Evolutionary conservation across 1,140 invertebrate genomes (phyloP), one percentile per base, ranked within the genome.

Genomic region (Heliconius hermathena): DNA sequence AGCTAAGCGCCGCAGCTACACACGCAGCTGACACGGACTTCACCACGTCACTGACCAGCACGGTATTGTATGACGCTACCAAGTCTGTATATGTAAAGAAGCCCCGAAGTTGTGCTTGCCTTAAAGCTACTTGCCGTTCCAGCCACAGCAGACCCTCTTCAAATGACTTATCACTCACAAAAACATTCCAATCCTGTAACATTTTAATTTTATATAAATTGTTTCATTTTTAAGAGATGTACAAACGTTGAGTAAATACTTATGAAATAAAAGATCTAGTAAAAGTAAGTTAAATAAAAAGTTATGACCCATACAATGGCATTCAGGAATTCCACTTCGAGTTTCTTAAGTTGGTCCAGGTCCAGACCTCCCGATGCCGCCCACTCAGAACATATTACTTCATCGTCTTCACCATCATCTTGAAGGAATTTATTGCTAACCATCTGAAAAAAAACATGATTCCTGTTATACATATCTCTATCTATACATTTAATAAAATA

Each of bases 371-470:
- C 97, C 33, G 97, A 97, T 57, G 96, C 95, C 54, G 98, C 98
- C 98, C 98, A 99, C 95, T 98, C 97, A 77, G 96, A 96, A 88
- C 98, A 97, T 87, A 97, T 97, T 74, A 99, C 97, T 91, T 98
- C 97, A 89, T 98, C 97, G 83, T 98, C 97, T 94, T 98, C 97
- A 74, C 98, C 98, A 91, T 98, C 97, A 90, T 99, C 98, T 91
- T 98, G 97, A 84, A 99, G 95, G 94, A 98, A 99, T 95, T 99
- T 99, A 85, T 98, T 98, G 38, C 98, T 98, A 85, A 99, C 97
- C 97, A 99, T 97, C 98, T 99, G 88, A 20, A 46, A 46, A 46
- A 46, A n/a, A 60, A 73, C 9, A 16, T 18, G 3, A 29, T 66
- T 60, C 26, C 13, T 13, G 1, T 29, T 66, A 60, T 26, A 11